phyloP scores from a whole-genome alignment of 2,888 invertebrate species.

The Cordilura impudica region DNA sequence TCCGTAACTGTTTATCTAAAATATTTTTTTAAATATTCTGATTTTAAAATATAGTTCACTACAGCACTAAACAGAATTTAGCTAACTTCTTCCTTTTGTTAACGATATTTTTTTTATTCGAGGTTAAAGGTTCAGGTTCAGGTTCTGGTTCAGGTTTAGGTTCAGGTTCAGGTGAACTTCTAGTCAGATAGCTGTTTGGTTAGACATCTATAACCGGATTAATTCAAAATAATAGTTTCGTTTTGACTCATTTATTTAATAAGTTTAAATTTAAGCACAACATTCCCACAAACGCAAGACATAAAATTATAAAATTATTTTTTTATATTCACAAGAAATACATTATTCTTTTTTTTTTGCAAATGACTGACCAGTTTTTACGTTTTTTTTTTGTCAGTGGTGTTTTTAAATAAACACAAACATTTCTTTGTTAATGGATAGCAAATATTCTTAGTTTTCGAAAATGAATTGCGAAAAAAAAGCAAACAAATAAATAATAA shows the following conservation, averaged over 20 bases:
- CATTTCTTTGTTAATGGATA: slow-evolving; percentile 47
- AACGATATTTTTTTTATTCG: too few relatives aligned
- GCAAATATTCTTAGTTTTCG: slow-evolving; percentile 19
- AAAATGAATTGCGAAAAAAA: not conserved
- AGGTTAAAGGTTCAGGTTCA: too few relatives aligned
- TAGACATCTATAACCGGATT: not conserved
- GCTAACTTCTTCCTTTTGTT: too few relatives aligned
- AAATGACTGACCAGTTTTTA: slow-evolving; percentile 30
- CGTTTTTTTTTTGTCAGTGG: slow-evolving; percentile 24
- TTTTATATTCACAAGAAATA: slow-evolving; percentile 33
- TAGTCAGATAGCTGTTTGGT: too few relatives aligned
- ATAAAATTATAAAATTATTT: slow-evolving; percentile 6
- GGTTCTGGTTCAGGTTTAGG: too few relatives aligned
- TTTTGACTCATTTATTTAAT: not conserved
- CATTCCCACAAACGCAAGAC: not conserved
- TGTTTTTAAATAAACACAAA: not conserved
- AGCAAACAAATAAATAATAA: slow-evolving; percentile 35
- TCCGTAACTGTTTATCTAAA: too few relatives aligned
- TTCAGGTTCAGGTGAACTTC: too few relatives aligned
- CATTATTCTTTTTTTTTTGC: slow-evolving; percentile 17
- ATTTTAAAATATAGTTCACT: too few relatives aligned
- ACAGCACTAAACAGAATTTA: too few relatives aligned
- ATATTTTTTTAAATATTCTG: too few relatives aligned
- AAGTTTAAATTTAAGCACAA: not conserved
- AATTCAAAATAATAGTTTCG: not conserved